Evolutionary conservation across 2,888 invertebrate species (phyloP).

Genomic region (Drosophila vallismaia): DNA sequence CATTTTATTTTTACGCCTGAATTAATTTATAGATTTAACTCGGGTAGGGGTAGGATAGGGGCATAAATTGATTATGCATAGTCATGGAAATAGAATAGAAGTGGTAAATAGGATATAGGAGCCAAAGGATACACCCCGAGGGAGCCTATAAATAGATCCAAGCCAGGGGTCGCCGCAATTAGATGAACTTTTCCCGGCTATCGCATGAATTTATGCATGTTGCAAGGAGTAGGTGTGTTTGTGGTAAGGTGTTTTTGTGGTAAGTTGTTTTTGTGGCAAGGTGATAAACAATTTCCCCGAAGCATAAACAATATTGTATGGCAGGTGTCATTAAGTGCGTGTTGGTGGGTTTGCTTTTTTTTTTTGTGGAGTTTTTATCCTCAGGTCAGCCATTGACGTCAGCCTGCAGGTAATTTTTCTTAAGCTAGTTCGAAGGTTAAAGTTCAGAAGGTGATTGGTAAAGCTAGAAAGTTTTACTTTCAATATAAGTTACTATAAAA

Average conservation of each 20-base stretch:
- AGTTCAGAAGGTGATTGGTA: too few relatives aligned
- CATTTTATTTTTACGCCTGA: constrained; percentile 59
- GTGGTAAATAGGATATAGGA: not conserved
- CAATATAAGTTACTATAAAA: too few relatives aligned
- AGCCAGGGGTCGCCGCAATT: constrained; percentile 31
- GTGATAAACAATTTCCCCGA: constrained; percentile 66
- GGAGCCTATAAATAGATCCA: constrained; percentile 34
- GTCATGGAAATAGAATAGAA: constrained; percentile 38
- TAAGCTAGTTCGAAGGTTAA: too few relatives aligned
- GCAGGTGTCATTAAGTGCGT: constrained; percentile 53
- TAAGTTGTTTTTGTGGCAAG: constrained; percentile 10
- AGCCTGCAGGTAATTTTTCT: constrained; percentile 10
- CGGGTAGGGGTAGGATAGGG: constrained; percentile 3
- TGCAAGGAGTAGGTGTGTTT: constrained; percentile 50
- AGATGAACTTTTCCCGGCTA: constrained; percentile 22
- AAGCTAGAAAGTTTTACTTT: too few relatives aligned
- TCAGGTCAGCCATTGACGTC: constrained; percentile 33
- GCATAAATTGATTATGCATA: constrained; percentile 69
- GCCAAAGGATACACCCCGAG: not conserved
- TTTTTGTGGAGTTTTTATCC: not conserved
- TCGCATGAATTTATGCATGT: constrained; percentile 63
- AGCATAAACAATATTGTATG: constrained; percentile 63
- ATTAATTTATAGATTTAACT: constrained; percentile 59
- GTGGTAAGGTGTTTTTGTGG: constrained; percentile 19
- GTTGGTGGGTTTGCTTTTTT: constrained; percentile 18